Percentiles rank a stretch among this genome's conserved stretches.
Evolutionary conservation across 2,797 vertebrate species (phyloP).

Genomic region (Malacoctenus gilli): DNA sequence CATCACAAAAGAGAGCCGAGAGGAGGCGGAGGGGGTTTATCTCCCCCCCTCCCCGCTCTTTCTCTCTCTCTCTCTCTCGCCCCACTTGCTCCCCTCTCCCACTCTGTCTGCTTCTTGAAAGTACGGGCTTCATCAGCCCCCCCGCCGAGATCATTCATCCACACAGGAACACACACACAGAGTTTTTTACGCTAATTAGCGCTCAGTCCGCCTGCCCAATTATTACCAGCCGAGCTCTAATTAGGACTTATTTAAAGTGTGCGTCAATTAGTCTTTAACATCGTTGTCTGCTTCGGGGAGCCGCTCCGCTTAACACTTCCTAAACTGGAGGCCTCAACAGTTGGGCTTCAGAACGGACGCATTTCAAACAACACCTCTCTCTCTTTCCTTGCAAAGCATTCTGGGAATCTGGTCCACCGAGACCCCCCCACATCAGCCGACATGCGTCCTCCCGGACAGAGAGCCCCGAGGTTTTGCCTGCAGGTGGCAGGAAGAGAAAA

Average conservation of each 20-base stretch:
- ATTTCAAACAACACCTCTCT: conserved; percentile 5
- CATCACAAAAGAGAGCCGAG: conserved; percentile 84
- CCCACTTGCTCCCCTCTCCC: conserved; percentile 29
- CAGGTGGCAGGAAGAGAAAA: no score
- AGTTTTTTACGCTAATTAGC: conserved; percentile 84
- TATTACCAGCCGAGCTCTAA: conserved; percentile 89
- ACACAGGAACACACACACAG: conserved; percentile 51
- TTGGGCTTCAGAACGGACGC: conserved; percentile 9
- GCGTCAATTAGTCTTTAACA: conserved; percentile 87
- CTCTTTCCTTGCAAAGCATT: no score
- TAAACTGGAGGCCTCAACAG: conserved; percentile 45
- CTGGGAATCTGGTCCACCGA: no score
- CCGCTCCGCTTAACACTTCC: conserved; percentile 56
- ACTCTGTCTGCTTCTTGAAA: conserved; percentile 74
- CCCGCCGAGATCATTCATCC: conserved; percentile 85
- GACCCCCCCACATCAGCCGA: no score
- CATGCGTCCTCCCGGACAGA: no score
- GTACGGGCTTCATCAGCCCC: conserved; percentile 84
- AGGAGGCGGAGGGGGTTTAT: conserved; percentile 25
- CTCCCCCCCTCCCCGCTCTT: conserved; percentile 60
- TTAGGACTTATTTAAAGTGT: conserved; percentile 90
- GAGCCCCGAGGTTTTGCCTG: no score
- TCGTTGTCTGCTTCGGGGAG: conserved; percentile 72
- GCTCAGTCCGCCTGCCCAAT: conserved; percentile 82
- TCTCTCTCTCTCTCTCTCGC: conserved; percentile 28